A percentile compares a stretch with the other conserved stretches of the same genome.
These are phyloP conservation scores for Eilema caniola DNA, from an alignment of 2,888 invertebrate genomes.

Conservation along the genomic window DNA sequence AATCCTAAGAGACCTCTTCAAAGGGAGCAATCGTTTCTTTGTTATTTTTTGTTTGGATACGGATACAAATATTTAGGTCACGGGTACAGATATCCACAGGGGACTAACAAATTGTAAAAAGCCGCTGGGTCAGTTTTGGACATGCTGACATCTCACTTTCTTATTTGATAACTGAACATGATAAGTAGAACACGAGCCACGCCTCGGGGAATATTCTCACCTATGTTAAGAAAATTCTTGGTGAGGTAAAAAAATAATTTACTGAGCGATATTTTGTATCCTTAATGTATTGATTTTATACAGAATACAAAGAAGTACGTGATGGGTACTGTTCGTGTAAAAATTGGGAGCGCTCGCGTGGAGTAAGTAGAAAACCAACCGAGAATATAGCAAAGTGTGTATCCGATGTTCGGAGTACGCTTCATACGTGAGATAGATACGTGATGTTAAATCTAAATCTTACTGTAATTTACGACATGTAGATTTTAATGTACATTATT, in stretches of 20 bases:
- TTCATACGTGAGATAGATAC: slow-evolving; percentile 43
- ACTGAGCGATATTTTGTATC: slow-evolving; percentile 38
- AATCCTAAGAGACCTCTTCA: slow-evolving; percentile 25
- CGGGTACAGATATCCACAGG: slow-evolving; percentile 35
- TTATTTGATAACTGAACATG: slow-evolving; percentile 41
- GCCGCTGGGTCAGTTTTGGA: slow-evolving; percentile 35
- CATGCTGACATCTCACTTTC: slow-evolving; percentile 30
- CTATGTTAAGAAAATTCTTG: slow-evolving; percentile 23
- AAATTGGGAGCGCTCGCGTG: not conserved
- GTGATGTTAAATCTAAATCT: slow-evolving; percentile 45
- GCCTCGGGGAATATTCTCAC: slow-evolving; percentile 27
- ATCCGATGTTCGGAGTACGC: slow-evolving; percentile 16
- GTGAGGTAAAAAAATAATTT: slow-evolving; percentile 29
- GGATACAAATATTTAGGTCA: slow-evolving; percentile 44
- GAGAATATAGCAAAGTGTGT: slow-evolving; percentile 44
- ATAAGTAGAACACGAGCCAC: slow-evolving; percentile 26
- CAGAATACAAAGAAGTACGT: slow-evolving; percentile 35
- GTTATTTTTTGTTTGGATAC: slow-evolving; percentile 40
- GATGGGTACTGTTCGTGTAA: slow-evolving; percentile 22
- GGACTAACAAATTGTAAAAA: slow-evolving; percentile 47
- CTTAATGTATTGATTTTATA: slow-evolving; percentile 42
- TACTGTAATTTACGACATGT: slow-evolving; percentile 31
- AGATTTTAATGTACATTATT: too few species aligned
- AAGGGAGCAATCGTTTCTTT: slow-evolving; percentile 43
- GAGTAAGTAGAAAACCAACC: slow-evolving; percentile 23